Evolutionary conservation across 2,113 vertebrate species (phyloP), one percentile per base, ranked within the genome.

Genomic region (Lichenostomus cassidix): DNA sequence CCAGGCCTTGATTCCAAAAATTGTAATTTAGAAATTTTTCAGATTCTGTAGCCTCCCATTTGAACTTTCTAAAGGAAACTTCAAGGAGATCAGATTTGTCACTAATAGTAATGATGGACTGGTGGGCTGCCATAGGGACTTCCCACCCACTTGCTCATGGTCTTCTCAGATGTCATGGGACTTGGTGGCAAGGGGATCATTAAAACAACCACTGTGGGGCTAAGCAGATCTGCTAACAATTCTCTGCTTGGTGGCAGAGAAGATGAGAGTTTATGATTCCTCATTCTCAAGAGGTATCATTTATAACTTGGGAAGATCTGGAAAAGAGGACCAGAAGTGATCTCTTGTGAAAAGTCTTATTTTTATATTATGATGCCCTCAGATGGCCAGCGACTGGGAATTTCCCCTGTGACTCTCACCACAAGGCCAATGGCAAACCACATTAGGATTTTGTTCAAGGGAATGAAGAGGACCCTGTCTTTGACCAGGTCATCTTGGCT

Each of bases 1-100:
- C 76, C 20, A 74, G 79, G 87, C 73, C 50, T 90, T 44, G 68
- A 28, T 73, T 95, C 85, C 94, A 85, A 90, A 94, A 92, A 88
- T 28, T 19, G 39, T 50, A 49, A 44, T 70, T 75, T 60, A 74
- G 39, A 79, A 33, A 35, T 92, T 88, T 84, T 87, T 80, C n/a
- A 50, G n/a, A 70, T 90, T 92, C 83, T 76, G 58, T 12, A 53
- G 50, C 17, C 35, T 90, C 13, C 25, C 41, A 53, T 60, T 80
- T 92, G 55, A 83, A 67, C 63, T 81, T 77, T 67, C 65, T 31
- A 55, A 71, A 95, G 49, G 33, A 50, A 79, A 75, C 18, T 47
- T 69, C 33, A 82, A 52, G 63, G 13, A 91, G 11, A 44, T 47
- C 65, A 63, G 31, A 19, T 60, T 53, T 87, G 50, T 7, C 33